Evolutionary conservation across 2,888 invertebrate genomes (phyloP), one percentile per base, ranked within the genome.

Genomic region (Lobophora halterata): DNA sequence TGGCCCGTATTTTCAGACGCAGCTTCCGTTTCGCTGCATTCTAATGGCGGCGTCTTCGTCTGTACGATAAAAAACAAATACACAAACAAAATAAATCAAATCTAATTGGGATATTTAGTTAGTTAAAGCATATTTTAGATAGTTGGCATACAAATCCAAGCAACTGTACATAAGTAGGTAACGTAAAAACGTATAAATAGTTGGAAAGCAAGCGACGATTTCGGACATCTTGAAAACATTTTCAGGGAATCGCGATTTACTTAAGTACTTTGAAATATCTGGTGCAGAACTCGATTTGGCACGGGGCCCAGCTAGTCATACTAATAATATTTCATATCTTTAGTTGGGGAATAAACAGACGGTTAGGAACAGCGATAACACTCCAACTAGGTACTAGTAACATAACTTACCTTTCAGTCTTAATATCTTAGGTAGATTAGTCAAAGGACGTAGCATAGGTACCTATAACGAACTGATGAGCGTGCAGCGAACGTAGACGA

Each of bases 211-310:
- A 57, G 57, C 58, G 58, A 52, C 50, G 48, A 51, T 48, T 53
- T 53, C 62, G 61, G 53, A 61, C 66, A 67, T 58, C 46, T 56
- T 70, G 60, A 67, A 67, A 56, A 68, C 60, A 71, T 75, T 76
- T 59, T 55, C 61, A 58, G 63, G 65, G 68, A 69, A 70, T 71
- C 65, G 66, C 52, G 56, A 71, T 55, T 51, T 52, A 58, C 54
- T 58, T 34, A 40, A 16, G 33, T 40, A 27, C 25, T 2, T 29
- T 49, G 63, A 68, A 63, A 58, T 39, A 45, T 49, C 67, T 66
- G 63, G 62, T 71, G 65, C 65, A 72, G 56, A 71, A 64, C 65
- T 71, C 58, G 58, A 69, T 66, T 75, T 79, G 79, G 79, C 79
- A 75, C 46, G 54, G 34, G 50, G 70, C 77, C 77, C 72, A 69